Base-by-base conservation (phyloP, 37 sponge, comb jelly and placozoan genomes). In the Haliclona indistincta region DNA sequence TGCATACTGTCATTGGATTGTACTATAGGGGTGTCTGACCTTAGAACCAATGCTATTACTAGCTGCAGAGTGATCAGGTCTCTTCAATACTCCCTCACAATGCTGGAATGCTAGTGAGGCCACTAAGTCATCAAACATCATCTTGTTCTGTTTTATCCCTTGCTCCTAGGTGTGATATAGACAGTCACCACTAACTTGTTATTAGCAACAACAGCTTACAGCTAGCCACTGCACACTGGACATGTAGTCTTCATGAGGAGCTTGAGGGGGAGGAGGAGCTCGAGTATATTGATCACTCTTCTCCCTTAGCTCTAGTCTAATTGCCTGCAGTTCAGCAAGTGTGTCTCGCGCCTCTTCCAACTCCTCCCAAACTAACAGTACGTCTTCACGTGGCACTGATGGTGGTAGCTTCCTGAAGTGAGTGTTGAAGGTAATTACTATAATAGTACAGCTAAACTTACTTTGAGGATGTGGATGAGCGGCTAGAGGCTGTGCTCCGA, bases 271-370 rank as follows among this genome's bases (percentile, higher is more conserved):
- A 6, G 25, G 4, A n/a, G n/a, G n/a, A n/a, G n/a, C n/a, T 22
- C 17, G 49, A 22, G 37, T 69, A 42, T 30, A 4, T 38, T 63
- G 76, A 23, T 49, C 38, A 6, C 42, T 26, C 42, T 30, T 56
- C 33, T 51, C 36, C 35, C n/a, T 53, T 63, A 55, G 40, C 42
- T 91, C 92, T 29, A 88, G 58, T 6, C 33, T 58, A 5, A 94
- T 64, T 13, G 93, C 88, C 65, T 89, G 91, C n/a, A 94, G 45
- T 56, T 95, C 89, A 30, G 95, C 95, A 33, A 95, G 63, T 8
- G 66, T 58, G 52, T 74, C 66, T 35, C 79, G 61, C 17, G 93
- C 89, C 8, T 7, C 15, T 28, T 91, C 84, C 63, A 91, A 55
- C 69, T 95, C 95, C 6, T 75, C 70, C 65, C 63, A 74, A 30